Percentiles rank a stretch among this genome's conserved stretches.
Conservation (phyloP, 1,140 invertebrate species). For the Halyomorpha halys region DNA sequence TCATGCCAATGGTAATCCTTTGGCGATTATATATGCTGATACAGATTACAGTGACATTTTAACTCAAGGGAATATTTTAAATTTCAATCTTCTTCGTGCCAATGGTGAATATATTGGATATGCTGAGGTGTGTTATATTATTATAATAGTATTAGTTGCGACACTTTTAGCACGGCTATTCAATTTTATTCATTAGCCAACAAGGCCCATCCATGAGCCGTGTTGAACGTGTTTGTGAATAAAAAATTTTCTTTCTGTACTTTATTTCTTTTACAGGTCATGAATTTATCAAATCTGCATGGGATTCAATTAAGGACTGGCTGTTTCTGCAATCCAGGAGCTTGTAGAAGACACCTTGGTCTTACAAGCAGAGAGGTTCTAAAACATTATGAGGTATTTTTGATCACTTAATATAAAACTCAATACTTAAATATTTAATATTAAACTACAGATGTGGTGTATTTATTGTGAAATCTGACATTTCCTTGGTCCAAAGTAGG, state of each 20-base stretch:
- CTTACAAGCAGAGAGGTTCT: constrained; percentile 58
- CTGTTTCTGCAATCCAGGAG: constrained; percentile 94
- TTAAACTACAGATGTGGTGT: too few relatives aligned
- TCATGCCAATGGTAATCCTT: constrained; percentile 62
- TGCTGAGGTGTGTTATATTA: constrained; percentile 52
- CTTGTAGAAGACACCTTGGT: constrained; percentile 73
- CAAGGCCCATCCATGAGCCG: not conserved
- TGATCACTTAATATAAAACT: too few relatives aligned
- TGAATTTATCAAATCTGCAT: constrained; percentile 77
- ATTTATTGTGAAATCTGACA: too few relatives aligned
- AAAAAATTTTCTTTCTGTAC: not conserved
- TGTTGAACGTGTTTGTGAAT: not conserved
- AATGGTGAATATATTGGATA: constrained; percentile 77
- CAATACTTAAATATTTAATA: too few relatives aligned
- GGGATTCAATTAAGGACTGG: constrained; percentile 82
- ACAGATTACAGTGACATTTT: constrained; percentile 49
- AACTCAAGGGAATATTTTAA: constrained; percentile 74
- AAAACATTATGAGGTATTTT: constrained; percentile 57
- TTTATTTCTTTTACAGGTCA: constrained; percentile 49
- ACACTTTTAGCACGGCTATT: too few relatives aligned
- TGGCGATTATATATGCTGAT: constrained; percentile 63
- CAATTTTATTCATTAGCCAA: not conserved
- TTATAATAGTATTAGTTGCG: too few relatives aligned
- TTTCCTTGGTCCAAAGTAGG: too few relatives aligned
- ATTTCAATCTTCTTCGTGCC: constrained; percentile 74